Percentiles rank a stretch among this genome's conserved stretches.
These are phyloP conservation scores for Misgurnus mizolepis DNA, from an alignment of 2,113 vertebrate genomes.

Conservation along the genomic window DNA sequence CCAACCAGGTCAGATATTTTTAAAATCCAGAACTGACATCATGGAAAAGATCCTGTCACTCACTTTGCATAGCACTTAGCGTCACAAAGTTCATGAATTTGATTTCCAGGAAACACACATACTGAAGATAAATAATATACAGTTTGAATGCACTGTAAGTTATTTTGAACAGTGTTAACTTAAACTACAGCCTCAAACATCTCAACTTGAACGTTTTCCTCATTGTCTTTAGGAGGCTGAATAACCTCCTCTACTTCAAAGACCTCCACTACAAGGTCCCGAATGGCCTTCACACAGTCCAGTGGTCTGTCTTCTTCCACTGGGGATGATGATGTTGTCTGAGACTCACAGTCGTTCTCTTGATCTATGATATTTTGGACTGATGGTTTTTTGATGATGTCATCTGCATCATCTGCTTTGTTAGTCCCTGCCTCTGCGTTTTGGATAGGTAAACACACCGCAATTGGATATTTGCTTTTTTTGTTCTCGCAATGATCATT, in stretches of 20 bases:
- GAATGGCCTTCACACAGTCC: constrained; percentile 68
- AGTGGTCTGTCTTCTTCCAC: constrained; percentile 34
- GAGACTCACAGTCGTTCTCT: not conserved
- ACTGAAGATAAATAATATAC: no score
- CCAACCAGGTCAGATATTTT: no score
- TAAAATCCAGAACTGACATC: no score
- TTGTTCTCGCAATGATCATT: not conserved
- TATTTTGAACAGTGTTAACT: not conserved
- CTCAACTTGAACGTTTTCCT: not conserved
- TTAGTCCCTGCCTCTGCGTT: not conserved
- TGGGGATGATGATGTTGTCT: constrained; percentile 1
- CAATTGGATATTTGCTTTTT: not conserved
- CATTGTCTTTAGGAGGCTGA: constrained; percentile 46
- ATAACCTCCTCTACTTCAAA: constrained; percentile 67
- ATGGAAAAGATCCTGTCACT: no score
- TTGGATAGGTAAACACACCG: not conserved
- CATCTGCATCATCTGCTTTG: not conserved
- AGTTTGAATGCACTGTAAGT: no score
- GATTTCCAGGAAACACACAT: no score
- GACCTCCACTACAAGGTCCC: constrained; percentile 69
- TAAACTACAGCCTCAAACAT: not conserved
- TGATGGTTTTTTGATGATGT: not conserved
- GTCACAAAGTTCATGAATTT: no score
- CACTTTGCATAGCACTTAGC: no score
- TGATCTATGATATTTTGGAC: not conserved